Conservation (phyloP, 2,113 vertebrate species). For the Macroglossus sobrinus region DNA sequence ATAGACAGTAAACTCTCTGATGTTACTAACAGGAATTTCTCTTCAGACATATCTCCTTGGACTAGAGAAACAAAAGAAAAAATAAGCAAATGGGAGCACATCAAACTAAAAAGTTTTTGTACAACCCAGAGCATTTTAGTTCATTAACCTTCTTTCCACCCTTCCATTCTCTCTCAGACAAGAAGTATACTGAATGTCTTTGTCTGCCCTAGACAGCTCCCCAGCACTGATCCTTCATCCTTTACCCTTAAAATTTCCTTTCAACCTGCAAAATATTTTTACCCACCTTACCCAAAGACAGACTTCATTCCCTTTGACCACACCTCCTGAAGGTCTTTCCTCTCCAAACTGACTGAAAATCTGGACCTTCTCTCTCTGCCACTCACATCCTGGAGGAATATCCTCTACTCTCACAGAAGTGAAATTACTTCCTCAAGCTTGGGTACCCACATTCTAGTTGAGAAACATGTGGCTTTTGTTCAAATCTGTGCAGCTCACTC, state of each 20-base stretch:
- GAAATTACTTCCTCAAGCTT: neutral
- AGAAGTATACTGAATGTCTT: too few relatives aligned
- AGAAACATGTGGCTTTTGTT: neutral
- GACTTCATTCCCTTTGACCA: neutral
- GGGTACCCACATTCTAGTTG: neutral
- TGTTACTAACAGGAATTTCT: too few relatives aligned
- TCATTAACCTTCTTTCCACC: neutral
- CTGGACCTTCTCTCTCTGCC: neutral
- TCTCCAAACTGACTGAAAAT: neutral
- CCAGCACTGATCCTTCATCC: neutral
- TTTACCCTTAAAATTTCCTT: neutral
- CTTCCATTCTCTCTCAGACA: neutral
- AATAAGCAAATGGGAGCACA: too few relatives aligned
- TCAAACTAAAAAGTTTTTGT: too few relatives aligned
- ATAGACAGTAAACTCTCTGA: too few relatives aligned
- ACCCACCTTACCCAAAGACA: neutral
- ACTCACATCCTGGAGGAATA: neutral
- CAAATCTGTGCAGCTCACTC: neutral
- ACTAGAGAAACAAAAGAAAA: too few relatives aligned
- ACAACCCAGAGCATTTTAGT: neutral
- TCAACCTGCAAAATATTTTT: neutral
- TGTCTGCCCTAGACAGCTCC: neutral
- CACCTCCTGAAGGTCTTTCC: neutral
- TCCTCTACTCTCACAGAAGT: neutral
- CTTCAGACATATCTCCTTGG: too few relatives aligned